Conservation (phyloP, 2,113 vertebrate species). For the Oreotrochilus melanogaster region DNA sequence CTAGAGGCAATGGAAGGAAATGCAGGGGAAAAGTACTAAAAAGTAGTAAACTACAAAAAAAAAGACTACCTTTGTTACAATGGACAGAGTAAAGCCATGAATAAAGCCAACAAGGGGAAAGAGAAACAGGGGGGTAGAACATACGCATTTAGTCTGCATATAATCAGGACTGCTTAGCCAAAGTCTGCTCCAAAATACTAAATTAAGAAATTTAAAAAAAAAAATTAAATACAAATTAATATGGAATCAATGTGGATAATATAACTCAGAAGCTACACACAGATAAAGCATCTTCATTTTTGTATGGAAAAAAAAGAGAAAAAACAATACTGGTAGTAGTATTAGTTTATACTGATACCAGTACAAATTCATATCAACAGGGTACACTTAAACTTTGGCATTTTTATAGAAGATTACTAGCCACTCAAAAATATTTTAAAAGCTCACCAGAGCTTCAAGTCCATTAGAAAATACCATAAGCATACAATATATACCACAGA, state of each 20-base stretch:
- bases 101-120: not conserved
- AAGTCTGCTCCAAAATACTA: not conserved
- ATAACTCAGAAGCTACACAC: not conserved
- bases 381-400: not conserved
- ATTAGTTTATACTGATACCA: not conserved
- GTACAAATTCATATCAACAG: not conserved
- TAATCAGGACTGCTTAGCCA: not conserved
- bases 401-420: not conserved
- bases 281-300: not conserved
- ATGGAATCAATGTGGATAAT: not conserved
- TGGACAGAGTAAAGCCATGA: not conserved
- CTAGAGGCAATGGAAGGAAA: not conserved
- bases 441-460: not conserved
- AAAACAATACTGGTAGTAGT: not conserved
- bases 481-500: not conserved
- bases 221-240: not conserved
- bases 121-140: rapidly evolving
- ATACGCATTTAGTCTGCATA: not conserved
- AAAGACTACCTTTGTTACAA: not conserved
- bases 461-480: not conserved
- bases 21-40: not conserved
- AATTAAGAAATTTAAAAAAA: too few relatives aligned
- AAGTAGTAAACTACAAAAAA: not conserved
- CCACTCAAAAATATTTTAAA: not conserved
- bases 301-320: not conserved